Base-by-base conservation (phyloP, 92 coral and sea anemone genomes). In the Meandrina meandrites region DNA sequence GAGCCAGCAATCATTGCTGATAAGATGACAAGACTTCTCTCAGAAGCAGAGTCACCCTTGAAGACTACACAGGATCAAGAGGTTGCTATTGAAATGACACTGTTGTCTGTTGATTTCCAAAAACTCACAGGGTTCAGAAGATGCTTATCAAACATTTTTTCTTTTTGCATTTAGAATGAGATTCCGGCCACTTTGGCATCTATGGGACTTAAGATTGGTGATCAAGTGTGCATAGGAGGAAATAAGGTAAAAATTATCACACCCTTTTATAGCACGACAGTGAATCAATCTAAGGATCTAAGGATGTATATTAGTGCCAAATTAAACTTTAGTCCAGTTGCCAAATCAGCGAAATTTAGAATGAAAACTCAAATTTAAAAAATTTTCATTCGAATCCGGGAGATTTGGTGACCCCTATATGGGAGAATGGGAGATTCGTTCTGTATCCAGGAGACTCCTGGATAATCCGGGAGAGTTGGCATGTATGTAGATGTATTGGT, bases 1-100 rank as follows among this genome's bases (percentile, higher is more conserved):
- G 98, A 94, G 80, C 96, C 99, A 28, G 93, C 97, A 81, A 89
- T 95, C 57, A 75, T 94, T 48, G 98, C 97, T 40, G 94, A 91
- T 78, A 92, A 94, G 71, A 56, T 97, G 90, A 92, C 92, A 34
- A 94, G 96, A 87, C 89, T 97, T 78, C 90, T 97, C 30, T 84
- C 96, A 9, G 99, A 97, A 68, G 99, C 99, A 24, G 94, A 97
- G 48, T 95, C 96, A 24, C 94, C 90, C 7, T 34, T 80, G 18
- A 81, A 83, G 40, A 27, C 85, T 1, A 28, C 80, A 36, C 93
- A 70, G 48, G 96, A 94, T 32, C 91, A 91, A 86, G 94, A 94
- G 91, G 98, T 93, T 54, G 53, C 84, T 6, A 48, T 5, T 31
- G 74, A 50, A 72, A 35, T 72, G 1, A 8, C 13, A 24, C 57